Conservation (phyloP, 1,140 invertebrate genomes). For the Bombus cullumanus region DNA sequence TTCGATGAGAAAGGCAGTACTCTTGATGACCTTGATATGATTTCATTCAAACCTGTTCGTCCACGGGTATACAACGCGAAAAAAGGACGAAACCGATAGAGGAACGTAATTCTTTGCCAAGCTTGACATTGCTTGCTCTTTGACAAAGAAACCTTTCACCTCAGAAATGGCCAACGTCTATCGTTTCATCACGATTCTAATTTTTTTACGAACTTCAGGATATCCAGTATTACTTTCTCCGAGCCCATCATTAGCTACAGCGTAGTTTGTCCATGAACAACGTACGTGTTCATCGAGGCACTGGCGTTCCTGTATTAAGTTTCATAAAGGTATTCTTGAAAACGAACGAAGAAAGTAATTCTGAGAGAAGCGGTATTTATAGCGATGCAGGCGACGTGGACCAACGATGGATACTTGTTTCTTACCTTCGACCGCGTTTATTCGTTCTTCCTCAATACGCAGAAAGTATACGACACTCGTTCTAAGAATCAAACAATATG, state of each 20-base stretch:
- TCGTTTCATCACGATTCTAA: neutral
- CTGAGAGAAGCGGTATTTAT: neutral
- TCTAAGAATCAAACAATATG: constrained; percentile 23
- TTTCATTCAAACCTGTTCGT: constrained; percentile 65
- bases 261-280: neutral
- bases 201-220: neutral
- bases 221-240: neutral
- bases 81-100: constrained; percentile 19
- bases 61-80: constrained; percentile 1
- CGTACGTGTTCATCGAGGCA: neutral
- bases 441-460: neutral
- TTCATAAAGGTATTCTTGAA: neutral
- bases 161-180: neutral
- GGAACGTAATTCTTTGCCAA: neutral
- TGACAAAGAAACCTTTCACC: neutral
- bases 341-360: neutral
- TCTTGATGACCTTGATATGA: constrained; percentile 61
- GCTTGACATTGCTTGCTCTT: neutral
- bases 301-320: neutral
- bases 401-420: neutral
- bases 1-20: constrained; percentile 60
- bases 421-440: constrained; percentile 22
- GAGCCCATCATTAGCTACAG: neutral
- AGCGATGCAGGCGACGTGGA: neutral
- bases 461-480: constrained; percentile 12